Percentiles rank a stretch among this genome's conserved stretches.
Evolutionary conservation across 1,140 invertebrate species (phyloP).

Genomic region (Drosophila aff.): DNA sequence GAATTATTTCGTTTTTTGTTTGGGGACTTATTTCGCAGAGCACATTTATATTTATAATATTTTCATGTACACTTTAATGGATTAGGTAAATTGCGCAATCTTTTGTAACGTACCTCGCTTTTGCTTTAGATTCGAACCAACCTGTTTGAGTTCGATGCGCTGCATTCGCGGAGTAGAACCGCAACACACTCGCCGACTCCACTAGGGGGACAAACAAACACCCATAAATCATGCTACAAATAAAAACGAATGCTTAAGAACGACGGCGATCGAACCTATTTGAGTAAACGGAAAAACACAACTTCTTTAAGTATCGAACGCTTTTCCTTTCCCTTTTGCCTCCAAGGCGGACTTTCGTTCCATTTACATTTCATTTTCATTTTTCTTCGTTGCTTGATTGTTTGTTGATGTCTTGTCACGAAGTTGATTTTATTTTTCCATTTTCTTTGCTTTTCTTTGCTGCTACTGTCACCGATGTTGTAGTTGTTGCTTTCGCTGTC

Average conservation of each 20-base stretch:
- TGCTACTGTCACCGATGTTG: slow-evolving; percentile 25
- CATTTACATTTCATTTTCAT: slow-evolving; percentile 40
- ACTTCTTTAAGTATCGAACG: slow-evolving; percentile 7
- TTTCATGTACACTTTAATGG: background rate
- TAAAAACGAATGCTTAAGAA: slow-evolving; percentile 11
- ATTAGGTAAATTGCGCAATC: background rate
- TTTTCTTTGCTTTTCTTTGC: slow-evolving; percentile 45
- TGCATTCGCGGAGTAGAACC: slow-evolving; percentile 44
- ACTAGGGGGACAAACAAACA: slow-evolving; percentile 6
- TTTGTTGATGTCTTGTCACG: slow-evolving; percentile 65
- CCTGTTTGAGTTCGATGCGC: slow-evolving; percentile 61
- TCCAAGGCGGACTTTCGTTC: slow-evolving; percentile 23
- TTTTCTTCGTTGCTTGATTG: slow-evolving; percentile 45
- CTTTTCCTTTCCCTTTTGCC: slow-evolving; percentile 8
- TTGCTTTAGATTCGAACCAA: slow-evolving; percentile 19
- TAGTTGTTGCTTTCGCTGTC: slow-evolving; percentile 33
- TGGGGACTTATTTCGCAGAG: too few relatives aligned
- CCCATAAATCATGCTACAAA: slow-evolving; percentile 12
- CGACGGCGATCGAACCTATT: slow-evolving; percentile 19
- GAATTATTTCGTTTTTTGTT: too few relatives aligned
- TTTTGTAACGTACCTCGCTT: slow-evolving; percentile 24
- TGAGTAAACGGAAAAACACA: background rate
- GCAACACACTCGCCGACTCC: background rate
- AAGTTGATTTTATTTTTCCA: slow-evolving; percentile 54
- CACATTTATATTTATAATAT: background rate